Base-by-base conservation (phyloP, 2,113 vertebrate genomes). In the Grallaria varia region DNA sequence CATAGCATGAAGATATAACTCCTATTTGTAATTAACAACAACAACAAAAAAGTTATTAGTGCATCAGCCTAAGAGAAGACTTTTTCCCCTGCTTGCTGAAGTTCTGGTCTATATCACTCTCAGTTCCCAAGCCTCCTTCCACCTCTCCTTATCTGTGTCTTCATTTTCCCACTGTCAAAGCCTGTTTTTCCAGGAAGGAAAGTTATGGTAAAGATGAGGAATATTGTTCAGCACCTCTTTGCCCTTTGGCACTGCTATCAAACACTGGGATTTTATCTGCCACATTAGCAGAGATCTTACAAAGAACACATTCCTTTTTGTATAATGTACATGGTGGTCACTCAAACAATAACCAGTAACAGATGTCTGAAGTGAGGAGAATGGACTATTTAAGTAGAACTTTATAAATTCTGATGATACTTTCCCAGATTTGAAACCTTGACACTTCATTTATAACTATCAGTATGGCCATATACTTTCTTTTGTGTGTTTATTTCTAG, bases 321-420 rank as follows among this genome's bases (percentile, higher is more conserved):
- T 96, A 87, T 91, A 97, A 92, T 87, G 97, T 95, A 97, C 95
- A 97, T 96, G 96, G 97, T 98, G 98, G 97, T 96, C 96, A 97
- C 98, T 98, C 98, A 98, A 98, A 98, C 97, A 98, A 98, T 98
- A 98, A 98, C 97, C 98, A 98, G 95, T 93, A 98, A 87, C 96
- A 98, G 97, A 98, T 98, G 97, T 98, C 97, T 97, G 96, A 95
- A 95, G 52, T 95, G 85, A 67, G 94, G 89, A 98, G 96, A 97
- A 98, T 94, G 89, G 67, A 84, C 53, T 93, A 84, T 80, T 89
- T 96, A 96, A 95, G 92, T 87, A 94, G 81, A 90, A 90, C 85
- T 95, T 93, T 93, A 95, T 83, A 93, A 95, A 96, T 94, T 93
- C 79, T 96, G 71, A 97, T 60, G 86, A 96, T 91, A 64, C 78